Evolutionary conservation across 2,797 vertebrate genomes (phyloP).

Genomic region (Cirrhinus mrigala): DNA sequence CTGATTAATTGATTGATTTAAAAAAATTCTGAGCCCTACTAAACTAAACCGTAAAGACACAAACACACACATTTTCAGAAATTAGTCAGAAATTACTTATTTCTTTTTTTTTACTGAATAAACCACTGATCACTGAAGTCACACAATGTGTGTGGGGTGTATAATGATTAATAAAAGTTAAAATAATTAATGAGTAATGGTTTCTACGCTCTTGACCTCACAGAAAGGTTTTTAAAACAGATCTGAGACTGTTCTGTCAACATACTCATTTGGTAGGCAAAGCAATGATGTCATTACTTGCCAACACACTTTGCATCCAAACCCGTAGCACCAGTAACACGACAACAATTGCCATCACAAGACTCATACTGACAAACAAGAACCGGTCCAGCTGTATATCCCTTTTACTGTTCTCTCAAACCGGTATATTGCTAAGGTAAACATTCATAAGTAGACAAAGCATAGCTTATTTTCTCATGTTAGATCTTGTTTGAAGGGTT

Average conservation of each 20-base stretch:
- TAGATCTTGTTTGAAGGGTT: conserved; percentile 66
- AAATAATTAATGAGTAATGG: conserved; percentile 22
- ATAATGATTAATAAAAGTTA: background rate
- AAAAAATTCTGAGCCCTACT: too few species aligned
- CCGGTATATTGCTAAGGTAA: conserved; percentile 59
- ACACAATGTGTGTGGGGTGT: too few species aligned
- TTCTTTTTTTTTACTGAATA: too few species aligned
- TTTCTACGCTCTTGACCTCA: background rate
- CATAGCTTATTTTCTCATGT: conserved; percentile 60
- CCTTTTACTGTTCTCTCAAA: conserved; percentile 41
- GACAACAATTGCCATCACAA: conserved; percentile 8
- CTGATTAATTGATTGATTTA: too few species aligned
- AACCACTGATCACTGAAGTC: too few species aligned
- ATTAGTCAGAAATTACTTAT: too few species aligned
- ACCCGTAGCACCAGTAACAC: conserved; percentile 17
- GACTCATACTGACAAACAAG: conserved; percentile 2
- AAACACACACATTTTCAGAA: too few species aligned
- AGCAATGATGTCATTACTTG: conserved; percentile 65
- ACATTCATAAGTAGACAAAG: conserved; percentile 64
- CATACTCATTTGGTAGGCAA: conserved; percentile 62
- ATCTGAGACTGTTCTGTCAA: conserved; percentile 40
- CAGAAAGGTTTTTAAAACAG: conserved; percentile 10
- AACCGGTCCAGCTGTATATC: background rate
- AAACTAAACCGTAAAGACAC: too few species aligned
- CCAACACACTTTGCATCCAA: conserved; percentile 2